Base-by-base conservation (phyloP, 2,888 invertebrate genomes). In the Pogonocherus hispidulus region DNA sequence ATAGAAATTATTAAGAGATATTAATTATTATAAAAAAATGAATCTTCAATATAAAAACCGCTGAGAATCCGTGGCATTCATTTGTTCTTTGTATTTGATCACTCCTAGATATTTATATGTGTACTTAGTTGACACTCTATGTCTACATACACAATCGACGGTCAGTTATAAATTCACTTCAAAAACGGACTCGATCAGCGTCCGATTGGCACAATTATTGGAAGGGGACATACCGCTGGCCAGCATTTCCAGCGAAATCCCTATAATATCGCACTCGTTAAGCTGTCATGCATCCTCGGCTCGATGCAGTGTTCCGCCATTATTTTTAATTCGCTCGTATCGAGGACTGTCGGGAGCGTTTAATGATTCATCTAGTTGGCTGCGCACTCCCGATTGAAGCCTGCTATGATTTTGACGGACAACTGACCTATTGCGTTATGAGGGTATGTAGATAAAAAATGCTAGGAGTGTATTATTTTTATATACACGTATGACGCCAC, bases 341-440 rank as follows among this genome's bases (percentile, higher is more conserved):
- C 51, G 56, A 49, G 57, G 47, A 51, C 46, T 70, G 70, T 70
- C 70, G 64, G 60, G 69, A 63, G 32, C 1, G 52, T 67, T 70
- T 67, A 67, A 64, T 56, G 37, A 70, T 67, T 70, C 64, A 70
- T 64, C 41, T 67, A 70, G 67, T 67, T 37, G 67, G 60, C 63
- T 64, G 64, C 14, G n/a, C n/a, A 27, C 4, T 8, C 27, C 4
- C n/a, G n/a, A 41, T 41, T 14, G 41, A 41, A 16, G 41, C 3
- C 16, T 41, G 41, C 41, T 41, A n/a, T 41, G 41, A 41, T 41
- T 41, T 41, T 41, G 41, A 41, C n/a, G 11, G 41, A 14, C 16
- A 14, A 14, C 41, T 41, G 41, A 41, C 16, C 4, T 16, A 41
- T 3, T 11, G 32, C 32, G 8, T 16, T 27, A 27, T 27, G 27